Percentiles rank a stretch among this genome's conserved stretches.
Evolutionary conservation across 2,797 vertebrate genomes (phyloP).

Genomic region (Monodelphis domestica): DNA sequence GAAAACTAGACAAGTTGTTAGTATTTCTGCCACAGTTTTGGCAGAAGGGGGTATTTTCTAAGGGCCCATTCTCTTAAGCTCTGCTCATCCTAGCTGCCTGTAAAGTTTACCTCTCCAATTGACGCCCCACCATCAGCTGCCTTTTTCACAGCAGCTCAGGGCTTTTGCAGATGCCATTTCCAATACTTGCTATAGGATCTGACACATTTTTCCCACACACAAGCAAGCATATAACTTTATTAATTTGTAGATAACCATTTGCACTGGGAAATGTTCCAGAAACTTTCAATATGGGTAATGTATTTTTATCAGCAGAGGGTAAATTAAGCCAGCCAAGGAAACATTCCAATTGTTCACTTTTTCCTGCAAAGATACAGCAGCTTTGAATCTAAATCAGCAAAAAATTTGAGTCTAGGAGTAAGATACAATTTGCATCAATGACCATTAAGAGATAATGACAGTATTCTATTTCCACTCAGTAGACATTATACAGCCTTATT

Average conservation of each 20-base stretch:
- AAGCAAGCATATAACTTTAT: constrained; percentile 60
- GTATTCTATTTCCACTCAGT: constrained; percentile 43
- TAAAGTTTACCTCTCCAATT: not conserved
- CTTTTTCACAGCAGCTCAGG: not conserved
- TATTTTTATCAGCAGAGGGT: constrained; percentile 72
- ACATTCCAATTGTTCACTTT: constrained; percentile 58
- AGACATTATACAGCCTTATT: constrained; percentile 28
- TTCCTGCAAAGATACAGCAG: constrained; percentile 25
- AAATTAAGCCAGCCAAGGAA: constrained; percentile 75
- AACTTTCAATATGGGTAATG: constrained; percentile 68
- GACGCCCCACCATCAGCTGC: constrained; percentile 10
- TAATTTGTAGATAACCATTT: constrained; percentile 75
- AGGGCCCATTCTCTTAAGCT: not conserved
- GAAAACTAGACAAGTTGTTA: not conserved
- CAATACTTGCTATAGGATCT: constrained; percentile 44
- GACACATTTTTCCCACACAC: constrained; percentile 56
- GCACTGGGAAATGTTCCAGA: constrained; percentile 70
- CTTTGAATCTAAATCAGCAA: constrained; percentile 56
- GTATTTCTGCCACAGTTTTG: not conserved
- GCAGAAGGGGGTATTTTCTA: not conserved
- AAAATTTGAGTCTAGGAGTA: constrained; percentile 54
- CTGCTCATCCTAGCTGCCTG: not conserved
- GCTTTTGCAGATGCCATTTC: constrained; percentile 22
- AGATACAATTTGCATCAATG: not conserved
- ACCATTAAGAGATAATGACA: constrained; percentile 38